phyloP scores from a whole-genome alignment of 2,888 invertebrate species.

The Cylloceria caligata region DNA sequence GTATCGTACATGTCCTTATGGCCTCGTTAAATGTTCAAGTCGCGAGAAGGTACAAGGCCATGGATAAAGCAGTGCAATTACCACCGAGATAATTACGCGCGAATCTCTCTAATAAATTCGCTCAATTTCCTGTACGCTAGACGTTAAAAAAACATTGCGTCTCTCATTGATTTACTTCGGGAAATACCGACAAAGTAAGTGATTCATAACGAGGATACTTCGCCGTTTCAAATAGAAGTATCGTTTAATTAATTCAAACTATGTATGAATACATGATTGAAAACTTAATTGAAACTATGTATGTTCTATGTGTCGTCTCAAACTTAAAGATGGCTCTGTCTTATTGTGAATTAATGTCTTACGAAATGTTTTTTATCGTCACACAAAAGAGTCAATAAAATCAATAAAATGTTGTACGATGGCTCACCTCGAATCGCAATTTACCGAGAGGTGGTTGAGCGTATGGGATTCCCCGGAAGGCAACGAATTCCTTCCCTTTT shows the following conservation, averaged over 20 bases:
- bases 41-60: slow-evolving; percentile 33
- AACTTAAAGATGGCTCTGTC: neutral
- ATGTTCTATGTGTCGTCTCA: neutral
- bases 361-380: neutral
- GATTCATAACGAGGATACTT: neutral
- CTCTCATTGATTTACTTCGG: neutral
- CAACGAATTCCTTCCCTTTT: slow-evolving; percentile 86
- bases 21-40: neutral
- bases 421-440: slow-evolving; percentile 88
- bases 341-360: neutral
- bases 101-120: neutral
- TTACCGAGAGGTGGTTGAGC: slow-evolving; percentile 88
- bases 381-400: neutral
- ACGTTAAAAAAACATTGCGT: neutral
- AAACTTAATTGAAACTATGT: too few relatives aligned
- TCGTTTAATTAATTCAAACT: too few relatives aligned
- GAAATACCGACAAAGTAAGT: neutral
- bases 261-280: too few relatives aligned
- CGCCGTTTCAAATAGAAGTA: too few relatives aligned
- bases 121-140: neutral
- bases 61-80: neutral
- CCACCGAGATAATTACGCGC: slow-evolving; percentile 15
- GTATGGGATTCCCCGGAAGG: slow-evolving; percentile 88
- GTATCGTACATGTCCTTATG: neutral
- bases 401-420: neutral